These are phyloP conservation scores for Papilio helenus DNA, from an alignment of 1,140 invertebrate genomes.

Conservation along the genomic window DNA sequence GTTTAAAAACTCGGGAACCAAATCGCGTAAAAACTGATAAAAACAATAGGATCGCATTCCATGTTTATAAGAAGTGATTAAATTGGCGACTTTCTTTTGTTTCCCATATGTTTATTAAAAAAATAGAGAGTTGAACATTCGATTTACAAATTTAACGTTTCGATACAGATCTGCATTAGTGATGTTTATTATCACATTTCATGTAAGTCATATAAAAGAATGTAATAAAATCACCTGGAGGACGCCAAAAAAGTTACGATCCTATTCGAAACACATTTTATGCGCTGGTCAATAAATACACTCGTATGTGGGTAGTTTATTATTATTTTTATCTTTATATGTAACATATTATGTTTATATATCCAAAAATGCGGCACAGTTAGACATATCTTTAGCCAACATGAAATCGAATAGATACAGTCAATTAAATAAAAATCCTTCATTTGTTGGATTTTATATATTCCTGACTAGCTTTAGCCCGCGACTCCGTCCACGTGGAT, in stretches of 20 bases:
- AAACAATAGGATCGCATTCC: too few species aligned
- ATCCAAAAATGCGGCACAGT: background rate
- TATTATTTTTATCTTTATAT: constrained; percentile 18
- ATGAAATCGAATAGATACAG: background rate
- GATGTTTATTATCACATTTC: background rate
- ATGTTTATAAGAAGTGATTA: too few species aligned
- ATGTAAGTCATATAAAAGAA: constrained; percentile 26
- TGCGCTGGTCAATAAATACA: constrained; percentile 39
- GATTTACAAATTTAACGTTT: too few species aligned
- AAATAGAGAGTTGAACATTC: too few species aligned
- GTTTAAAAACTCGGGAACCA: too few species aligned
- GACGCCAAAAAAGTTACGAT: constrained; percentile 24
- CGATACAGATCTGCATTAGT: background rate
- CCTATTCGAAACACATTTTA: constrained; percentile 28
- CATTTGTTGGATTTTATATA: too few species aligned
- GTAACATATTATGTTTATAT: background rate
- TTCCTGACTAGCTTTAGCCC: too few species aligned
- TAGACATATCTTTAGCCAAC: background rate
- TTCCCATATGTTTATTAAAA: too few species aligned
- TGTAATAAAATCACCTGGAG: constrained; percentile 10
- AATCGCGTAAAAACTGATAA: too few species aligned
- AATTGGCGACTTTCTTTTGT: too few species aligned
- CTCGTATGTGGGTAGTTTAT: constrained; percentile 19
- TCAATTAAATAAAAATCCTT: background rate
- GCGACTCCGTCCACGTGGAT: too few species aligned